These are phyloP conservation scores for Hypanus sabinus DNA, from an alignment of 2,113 vertebrate species.

Conservation along the genomic window DNA sequence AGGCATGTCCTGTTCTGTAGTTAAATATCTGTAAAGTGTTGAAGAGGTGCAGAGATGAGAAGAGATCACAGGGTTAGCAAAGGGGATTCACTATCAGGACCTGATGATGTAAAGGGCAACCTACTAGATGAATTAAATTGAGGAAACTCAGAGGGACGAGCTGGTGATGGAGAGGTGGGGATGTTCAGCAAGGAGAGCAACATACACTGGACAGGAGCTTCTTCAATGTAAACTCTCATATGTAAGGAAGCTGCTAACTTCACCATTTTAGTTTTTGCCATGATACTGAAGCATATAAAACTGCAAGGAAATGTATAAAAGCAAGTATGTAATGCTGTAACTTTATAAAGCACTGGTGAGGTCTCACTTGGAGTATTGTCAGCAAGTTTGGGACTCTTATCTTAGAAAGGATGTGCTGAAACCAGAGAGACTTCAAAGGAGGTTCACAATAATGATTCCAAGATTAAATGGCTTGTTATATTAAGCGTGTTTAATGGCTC, in stretches of 20 bases:
- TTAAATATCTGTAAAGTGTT: neutral
- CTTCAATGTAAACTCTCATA: neutral
- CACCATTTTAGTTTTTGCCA: neutral
- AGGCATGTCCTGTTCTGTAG: neutral
- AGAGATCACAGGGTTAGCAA: neutral
- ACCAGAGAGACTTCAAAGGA: no score
- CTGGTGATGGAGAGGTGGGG: neutral
- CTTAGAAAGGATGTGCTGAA: no score
- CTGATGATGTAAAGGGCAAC: neutral
- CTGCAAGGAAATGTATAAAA: neutral
- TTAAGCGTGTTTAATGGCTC: no score
- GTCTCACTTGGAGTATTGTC: no score
- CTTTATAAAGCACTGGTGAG: no score
- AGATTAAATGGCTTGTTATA: no score
- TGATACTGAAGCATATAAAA: neutral
- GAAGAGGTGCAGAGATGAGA: neutral
- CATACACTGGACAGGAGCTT: neutral
- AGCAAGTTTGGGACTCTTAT: no score
- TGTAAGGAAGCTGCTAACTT: neutral
- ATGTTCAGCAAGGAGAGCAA: neutral
- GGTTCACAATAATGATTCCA: no score
- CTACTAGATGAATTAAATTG: neutral
- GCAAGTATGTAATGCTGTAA: no score
- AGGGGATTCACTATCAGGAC: neutral
- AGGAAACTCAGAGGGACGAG: neutral